Conservation (phyloP, 2,113 vertebrate species). For the Microtus montanus region DNA sequence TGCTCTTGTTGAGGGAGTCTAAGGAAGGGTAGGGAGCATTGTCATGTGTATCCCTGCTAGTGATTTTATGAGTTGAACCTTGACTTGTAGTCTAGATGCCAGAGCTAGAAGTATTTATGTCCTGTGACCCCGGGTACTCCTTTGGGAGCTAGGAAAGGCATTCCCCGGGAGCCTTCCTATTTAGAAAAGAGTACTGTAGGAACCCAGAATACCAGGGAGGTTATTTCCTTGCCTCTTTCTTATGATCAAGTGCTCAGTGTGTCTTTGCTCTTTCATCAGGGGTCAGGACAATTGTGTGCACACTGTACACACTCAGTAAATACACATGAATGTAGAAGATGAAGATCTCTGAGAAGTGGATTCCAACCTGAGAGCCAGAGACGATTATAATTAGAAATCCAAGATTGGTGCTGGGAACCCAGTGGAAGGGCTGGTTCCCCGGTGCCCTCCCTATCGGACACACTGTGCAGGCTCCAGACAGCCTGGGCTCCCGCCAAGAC, state of each 20-base stretch:
- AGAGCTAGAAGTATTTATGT: background rate
- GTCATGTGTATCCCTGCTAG: accelerated
- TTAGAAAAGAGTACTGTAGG: background rate
- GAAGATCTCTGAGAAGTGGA: background rate
- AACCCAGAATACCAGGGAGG: background rate
- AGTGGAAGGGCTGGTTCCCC: background rate
- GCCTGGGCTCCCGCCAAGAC: slow-evolving; percentile 52
- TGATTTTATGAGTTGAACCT: background rate
- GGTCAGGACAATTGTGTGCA: accelerated
- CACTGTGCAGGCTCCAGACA: slow-evolving; percentile 63
- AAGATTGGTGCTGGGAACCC: slow-evolving; percentile 51
- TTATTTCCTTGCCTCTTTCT: background rate
- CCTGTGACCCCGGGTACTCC: background rate
- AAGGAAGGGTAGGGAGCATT: no score
- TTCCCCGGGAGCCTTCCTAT: background rate
- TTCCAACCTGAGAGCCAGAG: background rate
- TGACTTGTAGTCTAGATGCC: background rate
- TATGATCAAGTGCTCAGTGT: background rate
- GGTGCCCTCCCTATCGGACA: background rate
- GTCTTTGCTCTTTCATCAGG: background rate
- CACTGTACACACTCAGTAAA: background rate
- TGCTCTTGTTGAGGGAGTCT: background rate
- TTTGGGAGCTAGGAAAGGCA: background rate
- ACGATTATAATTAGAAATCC: slow-evolving; percentile 65
- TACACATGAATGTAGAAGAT: background rate